Conservation (phyloP, 2,797 vertebrate genomes). For the Enteromius thamalakanensis region DNA sequence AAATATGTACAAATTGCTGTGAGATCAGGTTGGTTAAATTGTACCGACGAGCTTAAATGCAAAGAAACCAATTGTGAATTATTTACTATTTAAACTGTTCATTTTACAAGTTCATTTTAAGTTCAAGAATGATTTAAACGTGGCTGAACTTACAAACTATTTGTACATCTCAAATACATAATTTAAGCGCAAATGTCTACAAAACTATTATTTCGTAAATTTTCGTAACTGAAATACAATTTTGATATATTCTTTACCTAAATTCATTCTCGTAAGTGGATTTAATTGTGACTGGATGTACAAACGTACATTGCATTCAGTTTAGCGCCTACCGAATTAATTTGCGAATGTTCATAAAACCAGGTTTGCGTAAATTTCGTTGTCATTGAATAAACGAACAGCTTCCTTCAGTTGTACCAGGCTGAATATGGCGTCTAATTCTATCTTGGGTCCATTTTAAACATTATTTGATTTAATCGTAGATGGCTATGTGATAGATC, state of each 20-base stretch:
- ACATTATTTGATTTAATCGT: conserved; percentile 7
- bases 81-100: background rate
- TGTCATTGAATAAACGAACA: no score
- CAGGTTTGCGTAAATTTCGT: background rate
- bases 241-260: no score
- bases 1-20: background rate
- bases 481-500: background rate
- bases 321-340: background rate
- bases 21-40: background rate
- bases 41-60: background rate
- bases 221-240: no score
- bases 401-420: background rate
- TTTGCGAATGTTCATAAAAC: background rate
- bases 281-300: no score
- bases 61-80: background rate
- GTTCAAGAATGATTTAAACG: background rate
- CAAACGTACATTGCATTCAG: background rate
- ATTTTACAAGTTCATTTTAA: background rate
- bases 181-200: background rate
- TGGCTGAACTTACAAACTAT: background rate
- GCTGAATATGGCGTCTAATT: background rate
- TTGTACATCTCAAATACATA: background rate
- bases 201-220: background rate
- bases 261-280: no score
- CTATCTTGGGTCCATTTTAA: background rate